Evolutionary conservation across 2,888 invertebrate genomes (phyloP).

Genomic region (Willowsia nigromaculata): DNA sequence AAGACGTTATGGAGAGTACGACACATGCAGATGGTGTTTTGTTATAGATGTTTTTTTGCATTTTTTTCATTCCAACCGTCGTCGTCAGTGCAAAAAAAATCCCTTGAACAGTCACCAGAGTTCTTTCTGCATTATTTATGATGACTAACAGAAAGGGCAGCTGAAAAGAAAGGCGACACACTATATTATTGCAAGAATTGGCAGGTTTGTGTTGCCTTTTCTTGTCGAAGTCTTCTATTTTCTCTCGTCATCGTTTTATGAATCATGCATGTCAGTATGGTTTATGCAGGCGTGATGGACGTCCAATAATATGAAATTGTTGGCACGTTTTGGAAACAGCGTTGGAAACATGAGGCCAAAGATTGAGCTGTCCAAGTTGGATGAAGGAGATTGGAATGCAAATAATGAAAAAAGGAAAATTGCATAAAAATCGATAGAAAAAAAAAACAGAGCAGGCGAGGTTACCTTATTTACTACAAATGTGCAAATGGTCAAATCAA

Average conservation of each 20-base stretch:
- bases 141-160: not conserved
- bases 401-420: conserved; percentile 6
- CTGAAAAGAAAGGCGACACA: not conserved
- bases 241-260: not conserved
- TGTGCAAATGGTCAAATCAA: not conserved
- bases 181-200: not conserved
- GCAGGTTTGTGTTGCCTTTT: not conserved
- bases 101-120: not conserved
- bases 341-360: not conserved
- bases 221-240: not conserved
- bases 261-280: conserved; percentile 2
- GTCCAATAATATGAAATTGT: conserved; percentile 4
- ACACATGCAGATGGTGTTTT: too few relatives aligned
- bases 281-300: conserved; percentile 8
- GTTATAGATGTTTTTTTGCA: too few relatives aligned
- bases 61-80: conserved; percentile 1
- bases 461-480: not conserved
- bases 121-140: conserved; percentile 45
- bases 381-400: not conserved
- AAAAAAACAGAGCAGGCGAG: not conserved
- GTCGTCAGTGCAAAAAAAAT: conserved; percentile 4
- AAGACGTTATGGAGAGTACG: not conserved
- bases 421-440: not conserved
- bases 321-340: not conserved
- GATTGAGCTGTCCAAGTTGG: not conserved